Base-by-base conservation (phyloP, 2,888 invertebrate genomes). In the Dioctria rufipes region DNA sequence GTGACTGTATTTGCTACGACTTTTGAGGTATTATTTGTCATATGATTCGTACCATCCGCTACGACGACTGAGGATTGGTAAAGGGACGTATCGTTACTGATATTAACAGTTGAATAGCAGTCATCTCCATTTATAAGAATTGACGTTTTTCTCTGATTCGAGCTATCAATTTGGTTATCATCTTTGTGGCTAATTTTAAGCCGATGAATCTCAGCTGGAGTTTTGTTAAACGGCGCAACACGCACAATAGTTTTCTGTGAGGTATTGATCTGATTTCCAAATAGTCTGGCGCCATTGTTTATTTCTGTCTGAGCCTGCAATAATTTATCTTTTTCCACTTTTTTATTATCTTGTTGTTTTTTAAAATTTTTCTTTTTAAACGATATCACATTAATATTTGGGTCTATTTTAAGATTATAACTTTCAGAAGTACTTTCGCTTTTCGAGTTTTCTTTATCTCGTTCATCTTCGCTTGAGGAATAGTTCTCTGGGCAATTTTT, bases 31-130 rank as follows among this genome's bases (percentile, higher is more conserved):
- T n/a, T 54, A 6, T 88, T 49, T 49, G 65, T 85, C 83, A 85
- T 89, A 82, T 60, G 49, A 13, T 58, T 67, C 5, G 80, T 60
- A 4, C 90, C 90, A 86, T 93, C 92, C 85, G 92, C 92, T 2
- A 94, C 93, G 39, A 94, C 93, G 40, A 94, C 94, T 1, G 94
- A 94, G 43, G 94, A 94, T 84, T 94, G 92, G 87, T 94, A 94
- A 84, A 93, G 90, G 11, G 93, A 93, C 80, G 92, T 91, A 85
- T 94, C 92, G 85, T 91, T 92, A 84, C 91, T 93, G 2, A 94
- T 93, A 87, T 94, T 94, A 88, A 94, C 93, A 25, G 94, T 94
- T 67, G 93, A 94, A 86, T 94, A 95, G 89, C 91, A 95, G 89
- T 92, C 94, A 87, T 92, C 93, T 78, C 92, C 94, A 86, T 90